Base-by-base conservation (phyloP, 2,888 invertebrate species). In the Griposia aprilina region DNA sequence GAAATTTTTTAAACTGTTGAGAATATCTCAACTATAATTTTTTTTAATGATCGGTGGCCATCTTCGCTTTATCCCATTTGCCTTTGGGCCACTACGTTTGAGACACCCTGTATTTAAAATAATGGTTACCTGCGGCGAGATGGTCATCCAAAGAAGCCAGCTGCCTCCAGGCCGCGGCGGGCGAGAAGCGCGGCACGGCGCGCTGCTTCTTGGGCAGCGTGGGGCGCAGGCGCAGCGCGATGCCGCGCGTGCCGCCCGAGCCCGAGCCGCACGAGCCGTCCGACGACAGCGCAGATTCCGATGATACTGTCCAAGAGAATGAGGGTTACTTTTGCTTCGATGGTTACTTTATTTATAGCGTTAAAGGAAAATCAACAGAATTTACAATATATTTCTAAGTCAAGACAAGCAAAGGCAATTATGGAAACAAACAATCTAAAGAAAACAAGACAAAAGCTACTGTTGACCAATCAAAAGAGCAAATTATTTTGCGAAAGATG, bases 131-230 rank as follows among this genome's bases (percentile, higher is more conserved):
- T 60, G 94, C 93, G 78, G 94, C 93, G 15, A 96, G 92, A 89
- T 95, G 97, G 1, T 97, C 96, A 86, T 98, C 98, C 48, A 98
- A 91, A 2, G 97, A 96, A 11, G 98, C 97, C 8, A 98, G 96
- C 70, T 98, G 97, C 82, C 98, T 97, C 99, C 99, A 99, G 0
- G 98, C 98, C 0, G 98, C 98, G 0, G 98, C 97, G 0, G 99
- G 98, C 2, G 98, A 98, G 95, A 99, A 99, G 78, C 98, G 95
- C 0, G 98, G 98, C 73, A 98, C 97, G 84, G 98, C 98, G 50
- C 98, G 97, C 90, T 98, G 98, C 85, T 98, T 98, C 91, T 98
- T 98, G 1, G 98, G 98, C 84, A 98, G 92, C 0, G 98, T 98
- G 0, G 98, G 98, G 0, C 98, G 97, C 77, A 98, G 94, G 80